Percentiles rank a stretch among this genome's conserved stretches.
phyloP scores from a whole-genome alignment of 2,888 invertebrate species.

The Molanna angustata region DNA sequence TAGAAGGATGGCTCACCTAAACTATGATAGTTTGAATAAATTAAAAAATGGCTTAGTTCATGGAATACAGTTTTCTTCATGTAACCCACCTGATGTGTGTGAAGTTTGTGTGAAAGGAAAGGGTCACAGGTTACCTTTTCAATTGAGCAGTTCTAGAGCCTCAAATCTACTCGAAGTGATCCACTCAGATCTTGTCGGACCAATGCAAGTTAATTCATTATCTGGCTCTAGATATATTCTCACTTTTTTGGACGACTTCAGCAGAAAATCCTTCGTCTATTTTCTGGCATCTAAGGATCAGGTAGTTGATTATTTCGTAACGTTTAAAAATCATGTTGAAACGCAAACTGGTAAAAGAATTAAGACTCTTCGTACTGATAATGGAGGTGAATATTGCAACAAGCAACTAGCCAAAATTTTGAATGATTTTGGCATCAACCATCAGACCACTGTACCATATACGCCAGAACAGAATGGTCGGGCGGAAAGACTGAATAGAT shows the following conservation, averaged over 20 bases:
- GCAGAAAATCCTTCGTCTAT: background rate
- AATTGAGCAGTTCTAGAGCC: background rate
- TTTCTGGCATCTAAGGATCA: background rate
- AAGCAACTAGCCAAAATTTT: background rate
- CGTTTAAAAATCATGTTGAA: background rate
- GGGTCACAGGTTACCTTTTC: background rate
- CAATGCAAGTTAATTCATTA: background rate
- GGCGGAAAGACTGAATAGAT: background rate
- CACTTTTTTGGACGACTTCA: background rate
- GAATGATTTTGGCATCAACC: background rate
- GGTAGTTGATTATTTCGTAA: background rate
- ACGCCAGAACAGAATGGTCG: conserved; percentile 3
- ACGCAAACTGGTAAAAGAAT: background rate
- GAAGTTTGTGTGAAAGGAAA: conserved; percentile 2
- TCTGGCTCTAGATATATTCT: background rate
- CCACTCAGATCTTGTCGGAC: background rate
- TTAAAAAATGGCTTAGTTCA: no score
- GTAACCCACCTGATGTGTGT: no score
- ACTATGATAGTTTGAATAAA: no score
- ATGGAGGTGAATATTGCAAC: background rate
- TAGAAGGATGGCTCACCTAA: no score
- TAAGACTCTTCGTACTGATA: background rate
- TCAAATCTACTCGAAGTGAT: background rate
- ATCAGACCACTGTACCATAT: background rate
- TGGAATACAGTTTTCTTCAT: no score